Percentiles rank a stretch among this genome's conserved stretches.
These are phyloP conservation scores for Strigamia maritima DNA, from an alignment of 2,888 invertebrate genomes.

Conservation along the genomic window DNA sequence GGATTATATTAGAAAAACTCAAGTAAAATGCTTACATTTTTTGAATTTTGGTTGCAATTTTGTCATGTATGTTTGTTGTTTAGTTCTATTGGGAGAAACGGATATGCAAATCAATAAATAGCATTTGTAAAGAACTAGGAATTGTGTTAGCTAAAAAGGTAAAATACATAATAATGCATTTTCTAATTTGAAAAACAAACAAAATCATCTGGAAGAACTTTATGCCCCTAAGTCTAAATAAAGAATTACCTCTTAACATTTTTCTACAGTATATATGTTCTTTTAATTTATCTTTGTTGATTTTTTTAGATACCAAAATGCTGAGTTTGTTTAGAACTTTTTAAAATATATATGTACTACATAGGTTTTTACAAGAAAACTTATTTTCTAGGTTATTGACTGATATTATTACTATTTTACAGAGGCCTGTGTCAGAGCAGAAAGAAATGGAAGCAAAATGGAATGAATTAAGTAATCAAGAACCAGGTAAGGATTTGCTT, in stretches of 20 bases:
- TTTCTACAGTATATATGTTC: too few relatives aligned
- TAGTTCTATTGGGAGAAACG: conserved; percentile 76
- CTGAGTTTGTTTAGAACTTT: too few relatives aligned
- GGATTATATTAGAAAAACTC: conserved; percentile 75
- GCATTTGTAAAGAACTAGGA: conserved; percentile 88
- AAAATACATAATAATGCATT: too few relatives aligned
- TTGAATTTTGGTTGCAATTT: neutral
- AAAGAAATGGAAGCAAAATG: conserved; percentile 38
- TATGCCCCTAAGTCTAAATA: too few relatives aligned
- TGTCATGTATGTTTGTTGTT: conserved; percentile 45
- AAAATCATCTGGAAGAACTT: too few relatives aligned
- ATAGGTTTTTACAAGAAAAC: too few relatives aligned
- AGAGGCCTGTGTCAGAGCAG: conserved; percentile 36
- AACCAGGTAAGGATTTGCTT: conserved; percentile 19
- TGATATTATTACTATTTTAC: neutral
- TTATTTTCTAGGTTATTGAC: too few relatives aligned
- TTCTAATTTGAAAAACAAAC: too few relatives aligned
- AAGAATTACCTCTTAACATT: too few relatives aligned
- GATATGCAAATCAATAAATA: conserved; percentile 89
- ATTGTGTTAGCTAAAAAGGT: conserved; percentile 63
- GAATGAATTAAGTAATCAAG: conserved; percentile 36
- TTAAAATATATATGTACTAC: too few relatives aligned
- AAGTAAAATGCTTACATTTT: conserved; percentile 58
- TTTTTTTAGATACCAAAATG: too few relatives aligned
- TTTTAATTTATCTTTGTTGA: too few relatives aligned